Base-by-base conservation (phyloP, 2,797 vertebrate genomes). In the Labroides dimidiatus region DNA sequence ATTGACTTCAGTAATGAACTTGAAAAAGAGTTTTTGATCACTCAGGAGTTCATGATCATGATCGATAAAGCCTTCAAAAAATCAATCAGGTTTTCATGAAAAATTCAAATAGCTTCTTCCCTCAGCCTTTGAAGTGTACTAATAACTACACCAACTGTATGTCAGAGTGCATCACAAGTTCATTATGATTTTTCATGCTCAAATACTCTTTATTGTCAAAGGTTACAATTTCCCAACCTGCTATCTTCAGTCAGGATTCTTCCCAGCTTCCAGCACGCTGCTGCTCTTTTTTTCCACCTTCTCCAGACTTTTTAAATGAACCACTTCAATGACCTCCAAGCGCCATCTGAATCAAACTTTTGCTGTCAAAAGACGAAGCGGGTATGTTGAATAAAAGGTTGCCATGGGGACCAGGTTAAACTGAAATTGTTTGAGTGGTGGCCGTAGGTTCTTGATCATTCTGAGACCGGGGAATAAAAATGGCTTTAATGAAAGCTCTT, bases 331-430 rank as follows among this genome's bases (percentile, higher is more conserved):
- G 17, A 11, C 66, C 33, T 55, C 72, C 43, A 71, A 75, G 69
- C 74, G 12, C 21, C 43, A 70, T 82, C 69, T 66, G 61, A 71
- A 72, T 80, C 79, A 77, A 76, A 76, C 49, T 48, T 80, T 75
- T 47, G 41, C 78, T 82, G 17, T 67, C 49, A 57, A 50, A 64
- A 68, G 62, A 54, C 57, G 23, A 36, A 65, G 54, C 55, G 4
- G 27, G 6, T 49, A 30, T 4, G 33, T 72, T 80, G 13, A 50
- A 33, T n/a, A 36, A 21, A 4, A 20, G 7, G 79, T 90, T 86
- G 66, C 85, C 76, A 84, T 84, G 64, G 89, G 63, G 81, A 91
- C 85, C 68, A 76, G 83, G 82, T 89, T 78, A 85, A 69, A 87
- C 82, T 78, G 68, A 68, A 78, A 78, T 63, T 47, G 51, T 57